Evolutionary conservation across 2,888 invertebrate genomes (phyloP).

Genomic region (Scaptomyza caliginosa): DNA sequence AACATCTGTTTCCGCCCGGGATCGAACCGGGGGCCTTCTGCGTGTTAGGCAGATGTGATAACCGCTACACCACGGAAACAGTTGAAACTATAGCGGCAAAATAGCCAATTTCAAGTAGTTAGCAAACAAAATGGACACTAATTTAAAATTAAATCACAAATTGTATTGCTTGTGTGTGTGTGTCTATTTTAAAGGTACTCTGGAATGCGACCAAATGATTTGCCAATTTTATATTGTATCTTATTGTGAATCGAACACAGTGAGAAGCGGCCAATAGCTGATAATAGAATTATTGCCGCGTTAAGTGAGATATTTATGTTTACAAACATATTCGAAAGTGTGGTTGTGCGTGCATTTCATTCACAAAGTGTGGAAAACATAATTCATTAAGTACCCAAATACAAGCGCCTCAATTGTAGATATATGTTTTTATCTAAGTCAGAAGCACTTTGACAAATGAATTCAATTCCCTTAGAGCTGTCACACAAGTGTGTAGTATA

Average conservation of each 20-base stretch:
- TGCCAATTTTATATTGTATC: slow-evolving; percentile 32
- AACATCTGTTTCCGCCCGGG: slow-evolving; percentile 83
- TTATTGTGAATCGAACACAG: slow-evolving; percentile 27
- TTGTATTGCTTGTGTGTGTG: slow-evolving; percentile 37
- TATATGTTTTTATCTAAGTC: neutral
- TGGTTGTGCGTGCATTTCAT: slow-evolving; percentile 7
- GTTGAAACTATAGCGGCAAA: slow-evolving; percentile 7
- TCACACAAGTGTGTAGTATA: neutral
- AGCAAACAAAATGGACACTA: neutral
- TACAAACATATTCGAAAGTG: slow-evolving; percentile 6
- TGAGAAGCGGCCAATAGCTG: slow-evolving; percentile 28
- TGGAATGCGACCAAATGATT: slow-evolving; percentile 51
- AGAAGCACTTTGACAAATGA: neutral
- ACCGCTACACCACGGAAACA: slow-evolving; percentile 85
- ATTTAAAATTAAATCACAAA: slow-evolving; percentile 18
- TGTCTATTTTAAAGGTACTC: slow-evolving; percentile 46
- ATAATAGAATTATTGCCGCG: slow-evolving; percentile 50
- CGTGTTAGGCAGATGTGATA: slow-evolving; percentile 85
- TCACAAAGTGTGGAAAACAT: neutral
- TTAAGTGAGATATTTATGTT: slow-evolving; percentile 43
- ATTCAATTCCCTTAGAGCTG: slow-evolving; percentile 16
- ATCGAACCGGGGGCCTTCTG: slow-evolving; percentile 85
- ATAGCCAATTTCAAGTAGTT: slow-evolving; percentile 12
- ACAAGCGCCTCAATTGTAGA: slow-evolving; percentile 5
- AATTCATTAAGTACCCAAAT: neutral